Conservation (phyloP, 2,888 invertebrate genomes). For the Apodemia hepburni region DNA sequence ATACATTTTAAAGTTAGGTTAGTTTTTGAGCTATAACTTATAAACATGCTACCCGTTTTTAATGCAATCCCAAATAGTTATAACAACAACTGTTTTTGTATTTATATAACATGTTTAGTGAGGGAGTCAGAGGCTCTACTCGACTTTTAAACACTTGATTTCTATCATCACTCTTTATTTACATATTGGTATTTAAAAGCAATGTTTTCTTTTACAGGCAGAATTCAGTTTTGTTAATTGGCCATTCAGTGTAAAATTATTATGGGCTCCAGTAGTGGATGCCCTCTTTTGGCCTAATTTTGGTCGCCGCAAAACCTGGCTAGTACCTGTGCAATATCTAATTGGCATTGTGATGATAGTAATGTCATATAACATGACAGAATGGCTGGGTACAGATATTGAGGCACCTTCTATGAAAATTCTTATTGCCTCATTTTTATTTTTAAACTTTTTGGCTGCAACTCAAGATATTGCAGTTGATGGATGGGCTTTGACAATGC, state of each 20-base stretch:
- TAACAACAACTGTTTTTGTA: too few relatives aligned
- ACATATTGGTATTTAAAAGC: not conserved
- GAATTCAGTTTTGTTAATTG: conserved; percentile 96
- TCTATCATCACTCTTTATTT: too few relatives aligned
- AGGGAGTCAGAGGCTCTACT: too few relatives aligned
- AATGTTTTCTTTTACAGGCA: conserved; percentile 78
- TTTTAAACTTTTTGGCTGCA: conserved; percentile 96
- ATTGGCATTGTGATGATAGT: conserved; percentile 94
- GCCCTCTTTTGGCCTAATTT: conserved; percentile 90
- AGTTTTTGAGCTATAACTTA: too few relatives aligned
- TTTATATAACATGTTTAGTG: too few relatives aligned
- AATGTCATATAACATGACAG: conserved; percentile 87
- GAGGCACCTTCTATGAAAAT: conserved; percentile 85
- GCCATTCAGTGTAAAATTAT: conserved; percentile 95
- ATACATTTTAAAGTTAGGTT: too few relatives aligned
- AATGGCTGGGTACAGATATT: conserved; percentile 86
- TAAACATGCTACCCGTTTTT: too few relatives aligned
- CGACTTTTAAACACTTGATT: too few relatives aligned
- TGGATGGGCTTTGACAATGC: conserved; percentile 99
- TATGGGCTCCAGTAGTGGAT: conserved; percentile 99
- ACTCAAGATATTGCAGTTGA: conserved; percentile 99
- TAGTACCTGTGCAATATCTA: conserved; percentile 96
- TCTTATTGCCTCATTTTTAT: conserved; percentile 93
- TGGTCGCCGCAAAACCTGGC: conserved; percentile 97
- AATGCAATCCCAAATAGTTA: too few relatives aligned